These are phyloP conservation scores for Rhagoletis pomonella DNA, from an alignment of 1,140 invertebrate genomes.

Conservation along the genomic window DNA sequence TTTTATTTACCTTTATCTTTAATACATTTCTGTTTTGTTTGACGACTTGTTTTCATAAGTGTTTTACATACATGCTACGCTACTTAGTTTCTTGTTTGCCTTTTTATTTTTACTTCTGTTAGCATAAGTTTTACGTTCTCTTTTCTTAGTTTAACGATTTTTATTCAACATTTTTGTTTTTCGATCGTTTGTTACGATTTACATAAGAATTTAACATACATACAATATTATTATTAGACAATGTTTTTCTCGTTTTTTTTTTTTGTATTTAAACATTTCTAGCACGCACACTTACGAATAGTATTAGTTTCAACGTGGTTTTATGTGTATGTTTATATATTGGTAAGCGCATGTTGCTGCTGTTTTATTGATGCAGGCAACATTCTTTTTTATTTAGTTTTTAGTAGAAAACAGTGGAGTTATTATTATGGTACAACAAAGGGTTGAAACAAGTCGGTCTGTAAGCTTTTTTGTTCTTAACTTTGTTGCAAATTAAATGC, in stretches of 20 bases:
- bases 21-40: constrained; percentile 38
- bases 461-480: too few species aligned
- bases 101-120: not conserved
- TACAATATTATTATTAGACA: constrained; percentile 18
- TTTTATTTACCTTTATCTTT: constrained; percentile 26
- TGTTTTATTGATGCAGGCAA: too few species aligned
- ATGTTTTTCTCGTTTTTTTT: not conserved
- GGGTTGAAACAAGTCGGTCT: too few species aligned
- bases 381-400: too few species aligned
- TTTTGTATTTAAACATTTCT: not conserved
- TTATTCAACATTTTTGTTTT: constrained; percentile 26
- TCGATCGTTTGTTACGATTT: constrained; percentile 33
- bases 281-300: not conserved
- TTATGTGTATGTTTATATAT: not conserved
- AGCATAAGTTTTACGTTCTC: not conserved
- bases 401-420: too few species aligned
- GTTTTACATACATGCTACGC: not conserved
- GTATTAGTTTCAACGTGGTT: not conserved
- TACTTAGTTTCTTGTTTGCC: constrained; percentile 7
- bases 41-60: constrained; percentile 3
- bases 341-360: not conserved
- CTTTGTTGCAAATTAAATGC: too few species aligned
- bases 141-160: constrained; percentile 28
- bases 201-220: constrained; percentile 51
- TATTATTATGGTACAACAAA: too few species aligned